Conservation (phyloP, 2,113 vertebrate species). For the Ceuthmochares aereus region DNA sequence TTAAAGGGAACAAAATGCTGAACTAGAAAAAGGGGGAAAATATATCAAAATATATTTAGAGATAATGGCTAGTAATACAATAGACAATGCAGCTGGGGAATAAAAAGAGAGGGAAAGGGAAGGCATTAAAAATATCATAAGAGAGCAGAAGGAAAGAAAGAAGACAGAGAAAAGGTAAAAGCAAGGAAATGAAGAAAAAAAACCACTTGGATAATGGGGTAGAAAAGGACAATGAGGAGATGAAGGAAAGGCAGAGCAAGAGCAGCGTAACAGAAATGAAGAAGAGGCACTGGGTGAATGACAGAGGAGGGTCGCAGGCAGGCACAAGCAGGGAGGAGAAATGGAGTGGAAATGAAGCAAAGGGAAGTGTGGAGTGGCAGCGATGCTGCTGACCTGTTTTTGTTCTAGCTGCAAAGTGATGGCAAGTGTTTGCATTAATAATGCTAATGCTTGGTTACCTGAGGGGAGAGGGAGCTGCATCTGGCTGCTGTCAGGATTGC, state of each 20-base stretch:
- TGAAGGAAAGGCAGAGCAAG: background rate
- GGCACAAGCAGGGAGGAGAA: background rate
- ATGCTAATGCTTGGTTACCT: background rate
- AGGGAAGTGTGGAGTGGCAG: background rate
- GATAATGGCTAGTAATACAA: slow-evolving; percentile 41
- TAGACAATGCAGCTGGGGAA: background rate
- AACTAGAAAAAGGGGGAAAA: background rate
- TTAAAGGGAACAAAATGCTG: slow-evolving; percentile 43
- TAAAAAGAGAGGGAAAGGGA: background rate
- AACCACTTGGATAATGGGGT: background rate
- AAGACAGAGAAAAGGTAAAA: background rate
- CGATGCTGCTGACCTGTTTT: background rate
- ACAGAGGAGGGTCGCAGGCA: background rate
- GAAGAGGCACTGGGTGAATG: background rate
- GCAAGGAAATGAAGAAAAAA: background rate
- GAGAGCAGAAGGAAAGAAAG: background rate
- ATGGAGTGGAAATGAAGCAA: slow-evolving; percentile 2
- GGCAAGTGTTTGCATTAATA: background rate
- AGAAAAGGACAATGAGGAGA: slow-evolving; percentile 3
- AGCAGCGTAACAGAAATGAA: background rate
- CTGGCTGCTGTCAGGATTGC: background rate
- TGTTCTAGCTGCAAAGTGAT: background rate
- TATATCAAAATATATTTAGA: slow-evolving; percentile 55
- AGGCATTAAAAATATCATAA: background rate
- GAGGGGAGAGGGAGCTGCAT: background rate